Base-by-base conservation (phyloP, 2,113 vertebrate species). In the Phyllostomus hastatus region DNA sequence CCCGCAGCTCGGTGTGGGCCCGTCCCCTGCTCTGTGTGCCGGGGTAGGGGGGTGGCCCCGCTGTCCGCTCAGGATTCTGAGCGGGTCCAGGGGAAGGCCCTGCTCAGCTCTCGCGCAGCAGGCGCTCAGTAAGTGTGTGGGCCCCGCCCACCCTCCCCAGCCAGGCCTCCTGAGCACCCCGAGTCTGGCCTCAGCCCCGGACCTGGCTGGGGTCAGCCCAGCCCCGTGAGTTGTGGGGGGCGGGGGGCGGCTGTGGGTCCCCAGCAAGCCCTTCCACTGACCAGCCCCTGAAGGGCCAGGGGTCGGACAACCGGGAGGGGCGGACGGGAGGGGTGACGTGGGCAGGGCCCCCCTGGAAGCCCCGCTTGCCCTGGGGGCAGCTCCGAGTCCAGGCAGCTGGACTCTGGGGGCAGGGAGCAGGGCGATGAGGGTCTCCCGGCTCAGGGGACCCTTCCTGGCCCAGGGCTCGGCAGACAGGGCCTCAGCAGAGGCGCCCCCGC, bases 241-340 rank as follows among this genome's bases (percentile, higher is more conserved):
- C n/a, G 69, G 28, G 14, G 9, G 12, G 70, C 26, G 26, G 10
- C 24, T 4, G 57, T 6, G 14, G 4, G 69, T 5, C 72, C 43
- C 48, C 11, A 73, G 69, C 10, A 26, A 52, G 15, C 7, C 7
- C 64, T 72, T 83, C 75, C 6, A 8, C 46, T 22, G 10, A 24
- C 20, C 7, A 9, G 10, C 5, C 11, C 33, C 33, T 15, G 2
- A 22, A n/a, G 73, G 78, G 66, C 28, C 50, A 11, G 79, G 22
- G 43, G 48, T 52, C 1, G 43, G 48, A 12, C 19, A 0, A 3
- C 2, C 17, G 0, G 46, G 46, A 69, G 26, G 81, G 54, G 22
- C 46, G 35, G 7, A 28, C 24, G 7, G 11, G n/a, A 16, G 10
- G 28, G 69, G 38, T 1, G 12, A 3, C 4, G 10, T 10, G 4